A percentile compares a stretch with the other conserved stretches of the same genome.
These are phyloP conservation scores for Typhlichthys eigenmanni DNA, from an alignment of 2,797 vertebrate genomes.

Conservation along the genomic window DNA sequence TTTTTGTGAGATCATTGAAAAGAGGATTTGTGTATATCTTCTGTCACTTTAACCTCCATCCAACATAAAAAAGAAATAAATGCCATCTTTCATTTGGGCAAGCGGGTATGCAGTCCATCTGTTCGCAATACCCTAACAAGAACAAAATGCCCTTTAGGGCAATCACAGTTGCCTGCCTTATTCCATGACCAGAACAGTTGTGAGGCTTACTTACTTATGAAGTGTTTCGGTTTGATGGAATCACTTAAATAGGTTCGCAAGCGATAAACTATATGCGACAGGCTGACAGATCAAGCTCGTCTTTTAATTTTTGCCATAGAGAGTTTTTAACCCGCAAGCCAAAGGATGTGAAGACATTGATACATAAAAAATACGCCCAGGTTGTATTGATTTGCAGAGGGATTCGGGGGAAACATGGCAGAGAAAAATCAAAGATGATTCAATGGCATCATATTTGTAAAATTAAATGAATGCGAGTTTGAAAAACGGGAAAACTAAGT, in stretches of 20 bases:
- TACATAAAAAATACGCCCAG: slow-evolving; percentile 40
- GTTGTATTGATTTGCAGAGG: slow-evolving; percentile 65
- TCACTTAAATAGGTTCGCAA: slow-evolving; percentile 71
- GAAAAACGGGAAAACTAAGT: slow-evolving; percentile 34
- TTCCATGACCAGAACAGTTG: slow-evolving; percentile 58
- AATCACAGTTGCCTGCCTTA: slow-evolving; percentile 56
- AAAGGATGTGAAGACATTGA: slow-evolving; percentile 45
- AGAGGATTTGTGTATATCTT: slow-evolving; percentile 59
- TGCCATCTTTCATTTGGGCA: slow-evolving; percentile 67
- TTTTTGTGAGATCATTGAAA: slow-evolving; percentile 62
- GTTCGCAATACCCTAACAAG: slow-evolving; percentile 71
- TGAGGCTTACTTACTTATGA: slow-evolving; percentile 65
- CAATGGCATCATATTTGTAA: slow-evolving; percentile 47
- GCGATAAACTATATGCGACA: slow-evolving; percentile 64
- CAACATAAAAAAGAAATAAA: slow-evolving; percentile 71
- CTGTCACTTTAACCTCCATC: slow-evolving; percentile 56
- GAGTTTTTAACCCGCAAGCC: slow-evolving; percentile 58
- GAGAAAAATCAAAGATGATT: slow-evolving; percentile 43
- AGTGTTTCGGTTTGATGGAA: slow-evolving; percentile 64
- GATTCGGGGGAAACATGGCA: slow-evolving; percentile 55
- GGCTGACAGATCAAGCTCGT: slow-evolving; percentile 60
- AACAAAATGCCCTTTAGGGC: slow-evolving; percentile 71
- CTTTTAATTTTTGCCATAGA: slow-evolving; percentile 63
- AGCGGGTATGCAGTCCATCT: slow-evolving; percentile 69
- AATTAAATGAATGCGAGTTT: slow-evolving; percentile 34